Evolutionary conservation across 2,113 vertebrate species (phyloP).

Genomic region (Perca fluviatilis): DNA sequence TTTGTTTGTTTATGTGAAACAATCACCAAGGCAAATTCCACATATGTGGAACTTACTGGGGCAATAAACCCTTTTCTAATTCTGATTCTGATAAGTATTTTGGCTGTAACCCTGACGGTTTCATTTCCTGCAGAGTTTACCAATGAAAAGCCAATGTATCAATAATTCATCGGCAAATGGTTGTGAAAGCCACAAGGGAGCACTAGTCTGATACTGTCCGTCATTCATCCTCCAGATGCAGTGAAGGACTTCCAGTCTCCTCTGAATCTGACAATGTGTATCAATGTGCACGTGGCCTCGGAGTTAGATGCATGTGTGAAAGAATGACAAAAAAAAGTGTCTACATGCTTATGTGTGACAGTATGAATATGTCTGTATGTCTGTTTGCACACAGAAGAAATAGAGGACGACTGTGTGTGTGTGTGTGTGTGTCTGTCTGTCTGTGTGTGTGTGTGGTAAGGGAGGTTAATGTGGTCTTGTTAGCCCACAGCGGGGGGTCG

Average conservation of each 20-base stretch:
- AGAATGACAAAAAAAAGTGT: neutral
- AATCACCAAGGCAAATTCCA: no score
- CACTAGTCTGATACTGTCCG: neutral
- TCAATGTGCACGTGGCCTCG: neutral
- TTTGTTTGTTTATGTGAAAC: no score
- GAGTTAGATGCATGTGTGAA: neutral
- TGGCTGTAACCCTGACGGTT: neutral
- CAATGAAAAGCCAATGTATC: neutral
- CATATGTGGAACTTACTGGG: no score
- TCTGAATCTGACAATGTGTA: neutral
- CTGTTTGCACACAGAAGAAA: constrained; percentile 19
- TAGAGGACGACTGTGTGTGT: neutral
- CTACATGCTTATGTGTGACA: neutral
- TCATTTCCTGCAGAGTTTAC: neutral
- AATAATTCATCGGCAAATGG: neutral
- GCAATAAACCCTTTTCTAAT: no score
- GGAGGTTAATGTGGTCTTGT: constrained; percentile 85
- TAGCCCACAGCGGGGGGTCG: constrained; percentile 86
- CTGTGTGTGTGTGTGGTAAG: constrained; percentile 47
- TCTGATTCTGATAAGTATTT: neutral
- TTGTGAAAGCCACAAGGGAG: constrained; percentile 17
- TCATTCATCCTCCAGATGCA: neutral
- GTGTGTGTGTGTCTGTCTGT: neutral
- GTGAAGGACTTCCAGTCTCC: neutral
- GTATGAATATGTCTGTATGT: neutral